Evolutionary conservation across 2,113 vertebrate genomes (phyloP), one percentile per base, ranked within the genome.

Genomic region (Vombatus ursinus): DNA sequence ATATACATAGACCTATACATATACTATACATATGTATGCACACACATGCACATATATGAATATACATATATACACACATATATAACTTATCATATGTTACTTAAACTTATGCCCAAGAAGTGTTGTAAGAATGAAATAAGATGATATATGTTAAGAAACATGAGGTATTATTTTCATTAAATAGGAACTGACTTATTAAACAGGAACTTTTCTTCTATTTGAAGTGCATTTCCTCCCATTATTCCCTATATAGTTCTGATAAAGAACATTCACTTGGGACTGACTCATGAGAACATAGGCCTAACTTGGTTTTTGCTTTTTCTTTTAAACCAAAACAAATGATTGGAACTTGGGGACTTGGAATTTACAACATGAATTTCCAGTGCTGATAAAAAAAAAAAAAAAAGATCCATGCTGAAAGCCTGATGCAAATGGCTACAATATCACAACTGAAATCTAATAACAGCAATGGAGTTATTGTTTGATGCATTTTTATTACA

Each of bases 381-480:
- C 92, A 96, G 49, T 7, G 51, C 22, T 95, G 26, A 90, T 95
- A 0, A 77, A 94, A 44, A 93, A 90, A 92, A 54, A 93, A 5
- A 92, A 48, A 93, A 49, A 97, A n/a, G 24, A 94, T 95, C 53
- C 90, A 89, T 95, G n/a, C 89, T 94, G 93, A 93, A 93, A 93
- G 31, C 84, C 96, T 94, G 51, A n/a, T 49, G 50, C 92, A 96
- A 98, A 91, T 92, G 96, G 48, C 91, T 96, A 68, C 90, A 93
- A 94, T 95, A 90, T 96, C 97, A 95, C 26, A 96, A 90, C 91
- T 68, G 91, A 95, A 97, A 98, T 95, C 94, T 94, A 98, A 97
- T 98, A 98, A 98, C 97, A 23, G 25, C 93, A 77, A 97, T 98
- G 93, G 93, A 97, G 97, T 95, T 98, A 96, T 97, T 98, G 97